Evolutionary conservation across 92 coral and sea anemone genomes (phyloP), one percentile per base, ranked within the genome.

Genomic region (Zoanthus sociatus): DNA sequence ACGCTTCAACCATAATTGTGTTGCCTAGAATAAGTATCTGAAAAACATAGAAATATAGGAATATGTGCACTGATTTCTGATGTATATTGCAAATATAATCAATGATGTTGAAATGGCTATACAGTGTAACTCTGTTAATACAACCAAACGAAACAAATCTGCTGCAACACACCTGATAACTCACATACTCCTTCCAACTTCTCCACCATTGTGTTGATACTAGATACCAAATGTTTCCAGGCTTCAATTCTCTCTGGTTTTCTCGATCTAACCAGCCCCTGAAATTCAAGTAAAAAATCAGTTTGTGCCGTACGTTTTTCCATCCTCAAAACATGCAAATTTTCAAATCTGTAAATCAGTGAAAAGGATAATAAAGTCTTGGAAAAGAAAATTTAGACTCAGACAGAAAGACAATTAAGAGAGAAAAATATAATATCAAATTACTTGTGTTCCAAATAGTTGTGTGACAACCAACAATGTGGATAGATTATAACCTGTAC

Each of bases 181-280:
- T 95, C 67, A 97, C 89, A 86, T 88, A 87, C 31, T 94, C 96
- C 87, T 93, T 96, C 98, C 98, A 96, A 72, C 73, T 94, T 37
- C 92, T 90, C 99, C 99, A 96, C 99, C 99, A 96, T 13, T 92
- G 91, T 90, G 95, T 95, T 10, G 99, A 94, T 6, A 95, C 86
- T 71, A 96, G 89, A 58, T 93, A 96, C 98, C 98, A 95, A 18
- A 95, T 90, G 15, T 85, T 91, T 16, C 95, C 94, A 21, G 99
- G 94, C 82, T 87, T 94, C 64, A 96, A 71, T 7, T 95, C 98
- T 53, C 92, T 92, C 81, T 93, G 98, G 92, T 92, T 95, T 56
- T 97, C 99, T 26, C 99, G 96, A 77, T 97, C 99, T 56, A 97
- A 88, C 99, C 99, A 97, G 7, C 99, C 99, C 81, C 98, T 96